Base-by-base conservation (phyloP, 2,888 invertebrate species). In the Tribolium freemani region DNA sequence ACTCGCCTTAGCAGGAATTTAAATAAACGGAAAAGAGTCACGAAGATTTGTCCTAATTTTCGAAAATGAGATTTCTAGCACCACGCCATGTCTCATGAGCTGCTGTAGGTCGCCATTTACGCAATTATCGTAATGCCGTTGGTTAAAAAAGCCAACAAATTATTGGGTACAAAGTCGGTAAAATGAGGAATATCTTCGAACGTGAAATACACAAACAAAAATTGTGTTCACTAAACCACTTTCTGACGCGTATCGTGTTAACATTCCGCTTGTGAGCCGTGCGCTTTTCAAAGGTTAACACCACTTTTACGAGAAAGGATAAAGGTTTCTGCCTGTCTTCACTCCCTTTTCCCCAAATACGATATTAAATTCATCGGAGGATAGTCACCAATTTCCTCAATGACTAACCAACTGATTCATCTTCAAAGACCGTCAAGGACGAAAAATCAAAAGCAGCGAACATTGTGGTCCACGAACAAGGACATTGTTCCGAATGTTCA, bases 381-480 rank as follows among this genome's bases (percentile, higher is more conserved):
- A 13, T 57, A 57, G 38, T 57, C 57, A n/a, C 13, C 44, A 38
- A 57, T 60, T 60, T 60, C 60, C 60, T 60, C 26, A 1, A 44
- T 58, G 57, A 58, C 44, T 58, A 44, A 58, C 54, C 26, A 31
- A 8, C 44, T 57, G 57, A 57, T 57, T 57, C 57, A 57, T 57
- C 57, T 57, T 13, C 44, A 44, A 60, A 66, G 26, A 26, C 66
- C 66, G 16, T 13, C 21, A 54, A 20, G 66, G 38, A 54, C 44
- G 66, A 61, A 56, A 56, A 16, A 10, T 6, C n/a, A 56, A 30
- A 30, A 16, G 16, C 56, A 10, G 30, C 30, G 56, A 21, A 11
- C 6, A 54, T 26, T 10, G 6, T 5, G 48, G 60, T 60, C 46
- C 60, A 60, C 20, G 60, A 21, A 48, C 60, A 30, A 48, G 48